Percentiles rank a stretch among this genome's conserved stretches.
phyloP scores from a whole-genome alignment of 1,140 invertebrate genomes.

The Sminthurinus signatus region DNA sequence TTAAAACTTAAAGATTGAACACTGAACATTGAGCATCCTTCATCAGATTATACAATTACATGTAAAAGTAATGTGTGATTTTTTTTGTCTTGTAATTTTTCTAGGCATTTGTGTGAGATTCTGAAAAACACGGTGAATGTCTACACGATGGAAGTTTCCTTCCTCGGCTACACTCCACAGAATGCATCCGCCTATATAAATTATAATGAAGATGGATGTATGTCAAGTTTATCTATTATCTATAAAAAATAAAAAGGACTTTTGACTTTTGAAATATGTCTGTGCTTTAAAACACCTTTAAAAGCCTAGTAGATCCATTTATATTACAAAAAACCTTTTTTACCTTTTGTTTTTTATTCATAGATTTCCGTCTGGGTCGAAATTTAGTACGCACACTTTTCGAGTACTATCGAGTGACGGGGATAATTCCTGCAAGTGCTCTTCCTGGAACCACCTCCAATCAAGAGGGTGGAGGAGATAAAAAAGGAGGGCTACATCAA shows the following conservation, averaged over 20 bases:
- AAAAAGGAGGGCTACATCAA: slow-evolving; percentile 45
- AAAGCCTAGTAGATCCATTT: no score
- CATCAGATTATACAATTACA: no score
- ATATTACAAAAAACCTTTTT: neutral
- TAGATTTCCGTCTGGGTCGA: slow-evolving; percentile 62
- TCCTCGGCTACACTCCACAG: slow-evolving; percentile 68
- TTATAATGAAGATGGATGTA: slow-evolving; percentile 87
- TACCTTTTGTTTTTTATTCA: neutral
- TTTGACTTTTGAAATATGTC: slow-evolving; percentile 49
- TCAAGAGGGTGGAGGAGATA: slow-evolving; percentile 47
- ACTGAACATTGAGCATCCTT: no score
- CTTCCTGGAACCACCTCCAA: slow-evolving; percentile 50
- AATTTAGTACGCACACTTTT: slow-evolving; percentile 67
- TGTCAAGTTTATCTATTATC: slow-evolving; percentile 48
- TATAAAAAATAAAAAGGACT: neutral
- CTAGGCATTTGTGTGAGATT: slow-evolving; percentile 53
- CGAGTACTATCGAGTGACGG: slow-evolving; percentile 71
- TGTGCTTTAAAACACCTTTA: no score
- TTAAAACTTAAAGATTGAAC: no score
- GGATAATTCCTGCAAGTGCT: slow-evolving; percentile 57
- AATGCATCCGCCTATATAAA: slow-evolving; percentile 60
- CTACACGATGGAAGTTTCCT: slow-evolving; percentile 78
- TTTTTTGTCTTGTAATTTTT: neutral
- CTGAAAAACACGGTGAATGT: slow-evolving; percentile 70
- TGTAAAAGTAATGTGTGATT: neutral